These are phyloP conservation scores for Drosophila sp. DNA, from an alignment of 1,140 invertebrate species.

Conservation along the genomic window DNA sequence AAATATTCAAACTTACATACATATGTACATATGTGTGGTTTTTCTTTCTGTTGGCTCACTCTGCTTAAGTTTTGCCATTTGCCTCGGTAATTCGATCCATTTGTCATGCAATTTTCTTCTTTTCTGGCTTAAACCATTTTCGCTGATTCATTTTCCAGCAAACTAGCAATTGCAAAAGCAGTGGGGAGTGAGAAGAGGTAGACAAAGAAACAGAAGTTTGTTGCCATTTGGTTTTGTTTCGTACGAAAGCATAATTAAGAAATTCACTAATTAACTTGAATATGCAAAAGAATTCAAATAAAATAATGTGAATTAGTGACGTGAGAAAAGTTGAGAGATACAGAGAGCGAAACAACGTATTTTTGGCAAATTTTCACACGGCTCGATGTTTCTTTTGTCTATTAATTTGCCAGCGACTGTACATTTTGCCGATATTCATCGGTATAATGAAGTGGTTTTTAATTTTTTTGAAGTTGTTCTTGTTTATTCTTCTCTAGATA, in stretches of 20 bases:
- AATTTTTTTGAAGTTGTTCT: neutral
- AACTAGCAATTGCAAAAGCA: slow-evolving; percentile 27
- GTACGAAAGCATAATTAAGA: slow-evolving; percentile 60
- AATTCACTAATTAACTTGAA: slow-evolving; percentile 65
- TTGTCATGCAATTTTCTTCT: slow-evolving; percentile 5
- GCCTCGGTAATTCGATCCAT: slow-evolving; percentile 47
- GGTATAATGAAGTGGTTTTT: slow-evolving; percentile 7
- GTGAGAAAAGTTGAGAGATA: slow-evolving; percentile 25
- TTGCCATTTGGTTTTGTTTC: slow-evolving; percentile 41
- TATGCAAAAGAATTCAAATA: slow-evolving; percentile 45
- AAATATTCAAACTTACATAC: too few relatives aligned
- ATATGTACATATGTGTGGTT: too few relatives aligned
- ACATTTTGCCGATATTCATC: slow-evolving; percentile 6
- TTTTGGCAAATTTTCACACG: slow-evolving; percentile 42
- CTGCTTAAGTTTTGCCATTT: slow-evolving; percentile 49
- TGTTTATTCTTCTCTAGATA: slow-evolving; percentile 3
- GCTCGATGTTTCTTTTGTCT: slow-evolving; percentile 4
- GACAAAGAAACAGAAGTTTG: slow-evolving; percentile 40
- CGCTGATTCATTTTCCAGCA: slow-evolving; percentile 68
- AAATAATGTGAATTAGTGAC: slow-evolving; percentile 62
- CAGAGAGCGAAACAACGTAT: neutral
- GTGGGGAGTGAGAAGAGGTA: neutral
- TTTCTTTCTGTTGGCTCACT: neutral
- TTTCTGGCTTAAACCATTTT: slow-evolving; percentile 48
- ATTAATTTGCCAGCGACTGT: slow-evolving; percentile 4